Percentiles rank a stretch among this genome's conserved stretches.
Evolutionary conservation across 2,113 vertebrate species (phyloP).

Genomic region (Microcebus tavaratra): DNA sequence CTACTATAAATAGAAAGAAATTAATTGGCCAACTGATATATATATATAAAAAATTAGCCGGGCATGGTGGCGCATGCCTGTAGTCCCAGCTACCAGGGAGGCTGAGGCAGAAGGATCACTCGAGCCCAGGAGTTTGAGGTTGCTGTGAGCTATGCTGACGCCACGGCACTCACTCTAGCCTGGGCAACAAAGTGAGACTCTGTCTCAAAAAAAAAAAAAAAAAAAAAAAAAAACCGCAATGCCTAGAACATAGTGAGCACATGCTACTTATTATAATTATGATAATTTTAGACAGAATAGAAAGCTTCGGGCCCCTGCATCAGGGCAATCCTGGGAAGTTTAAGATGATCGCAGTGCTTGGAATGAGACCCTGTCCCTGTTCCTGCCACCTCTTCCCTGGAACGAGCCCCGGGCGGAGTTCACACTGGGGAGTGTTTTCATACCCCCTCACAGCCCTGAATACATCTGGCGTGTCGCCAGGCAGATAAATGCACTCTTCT

Average conservation of each 20-base stretch:
- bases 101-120: too few species aligned
- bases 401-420: neutral
- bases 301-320: neutral
- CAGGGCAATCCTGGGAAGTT: neutral
- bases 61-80: too few species aligned
- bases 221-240: too few species aligned
- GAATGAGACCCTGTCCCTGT: neutral
- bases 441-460: neutral
- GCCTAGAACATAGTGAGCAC: neutral
- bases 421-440: neutral
- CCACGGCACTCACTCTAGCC: too few species aligned
- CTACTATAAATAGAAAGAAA: too few species aligned
- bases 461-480: slow-evolving; percentile 14
- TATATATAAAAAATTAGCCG: too few species aligned
- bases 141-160: too few species aligned
- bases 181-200: too few species aligned
- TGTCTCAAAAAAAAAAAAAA: too few species aligned
- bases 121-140: too few species aligned
- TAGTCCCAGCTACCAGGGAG: too few species aligned
- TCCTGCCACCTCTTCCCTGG: neutral
- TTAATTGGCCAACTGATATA: too few species aligned
- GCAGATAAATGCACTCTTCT: slow-evolving; percentile 57
- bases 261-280: neutral
- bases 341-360: neutral
- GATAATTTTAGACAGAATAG: neutral